A percentile compares a stretch with the other conserved stretches of the same genome.
These are phyloP conservation scores for Hycleus phaleratus DNA, from an alignment of 1,140 invertebrate genomes.

Conservation along the genomic window DNA sequence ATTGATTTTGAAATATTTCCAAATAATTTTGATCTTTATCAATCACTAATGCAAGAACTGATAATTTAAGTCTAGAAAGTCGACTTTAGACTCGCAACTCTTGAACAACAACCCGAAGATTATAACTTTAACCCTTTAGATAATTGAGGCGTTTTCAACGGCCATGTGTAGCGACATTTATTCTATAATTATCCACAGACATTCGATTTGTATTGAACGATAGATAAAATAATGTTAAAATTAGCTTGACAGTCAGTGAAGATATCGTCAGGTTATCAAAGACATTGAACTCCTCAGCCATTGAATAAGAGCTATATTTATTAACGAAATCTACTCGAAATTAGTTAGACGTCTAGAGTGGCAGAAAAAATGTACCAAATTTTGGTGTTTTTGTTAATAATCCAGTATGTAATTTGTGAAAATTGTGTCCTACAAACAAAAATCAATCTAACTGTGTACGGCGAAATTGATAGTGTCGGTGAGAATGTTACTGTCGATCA, in stretches of 20 bases:
- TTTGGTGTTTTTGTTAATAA: neutral
- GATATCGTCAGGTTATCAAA: conserved; percentile 7
- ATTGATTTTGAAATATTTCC: too few relatives aligned
- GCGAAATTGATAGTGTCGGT: conserved; percentile 9
- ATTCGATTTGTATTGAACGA: too few relatives aligned
- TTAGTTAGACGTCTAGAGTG: conserved; percentile 4
- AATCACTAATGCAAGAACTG: too few relatives aligned
- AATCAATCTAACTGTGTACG: conserved; percentile 12
- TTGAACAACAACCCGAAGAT: too few relatives aligned
- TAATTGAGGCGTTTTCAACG: too few relatives aligned
- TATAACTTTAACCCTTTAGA: too few relatives aligned
- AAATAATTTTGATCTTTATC: too few relatives aligned
- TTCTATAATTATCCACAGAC: too few relatives aligned
- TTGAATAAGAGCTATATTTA: conserved; percentile 6
- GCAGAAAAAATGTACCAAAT: neutral
- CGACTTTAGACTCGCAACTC: too few relatives aligned
- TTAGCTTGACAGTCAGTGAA: neutral
- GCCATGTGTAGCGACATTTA: too few relatives aligned
- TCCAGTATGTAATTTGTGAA: conserved; percentile 8
- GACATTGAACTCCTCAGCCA: conserved; percentile 8
- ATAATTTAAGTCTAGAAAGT: too few relatives aligned
- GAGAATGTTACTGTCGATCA: conserved; percentile 9
- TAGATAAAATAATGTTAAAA: neutral
- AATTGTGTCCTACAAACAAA: conserved; percentile 7
- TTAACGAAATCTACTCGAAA: conserved; percentile 11